phyloP scores from a whole-genome alignment of 2,797 vertebrate genomes.

The Rhynchotus rufescens region DNA sequence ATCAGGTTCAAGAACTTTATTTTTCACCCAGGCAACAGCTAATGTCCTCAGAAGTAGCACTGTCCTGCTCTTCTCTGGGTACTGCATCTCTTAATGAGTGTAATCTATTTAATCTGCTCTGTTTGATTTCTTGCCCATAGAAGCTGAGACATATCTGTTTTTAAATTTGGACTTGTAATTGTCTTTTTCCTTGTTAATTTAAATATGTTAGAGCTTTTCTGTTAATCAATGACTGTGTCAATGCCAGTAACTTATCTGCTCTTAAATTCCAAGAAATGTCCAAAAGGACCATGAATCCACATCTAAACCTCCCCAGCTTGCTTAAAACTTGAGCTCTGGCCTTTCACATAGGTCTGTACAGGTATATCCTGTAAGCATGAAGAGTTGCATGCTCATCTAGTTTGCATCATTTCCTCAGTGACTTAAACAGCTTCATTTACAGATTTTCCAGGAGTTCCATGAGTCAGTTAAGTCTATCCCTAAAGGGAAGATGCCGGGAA shows the following conservation, averaged over 20 bases:
- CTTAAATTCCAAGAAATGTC: too few species aligned
- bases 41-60: neutral
- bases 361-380: neutral
- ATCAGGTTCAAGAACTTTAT: constrained; percentile 1
- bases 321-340: too few species aligned
- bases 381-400: neutral
- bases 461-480: too few species aligned
- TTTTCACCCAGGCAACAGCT: constrained; percentile 43
- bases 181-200: neutral
- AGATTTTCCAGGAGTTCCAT: too few species aligned
- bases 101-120: constrained; percentile 2
- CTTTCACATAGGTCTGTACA: too few species aligned
- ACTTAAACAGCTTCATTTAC: too few species aligned
- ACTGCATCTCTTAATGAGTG: constrained; percentile 2
- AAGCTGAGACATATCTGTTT: neutral
- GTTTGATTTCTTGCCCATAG: constrained; percentile 3
- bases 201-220: neutral
- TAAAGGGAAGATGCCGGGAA: too few species aligned
- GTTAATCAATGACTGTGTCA: neutral
- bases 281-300: too few species aligned
- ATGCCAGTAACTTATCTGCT: neutral
- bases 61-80: constrained; percentile 14
- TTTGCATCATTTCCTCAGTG: too few species aligned
- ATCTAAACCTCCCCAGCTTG: too few species aligned
- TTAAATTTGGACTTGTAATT: neutral